Conservation (phyloP, 2,797 vertebrate species). For the Thaleichthys pacificus region DNA sequence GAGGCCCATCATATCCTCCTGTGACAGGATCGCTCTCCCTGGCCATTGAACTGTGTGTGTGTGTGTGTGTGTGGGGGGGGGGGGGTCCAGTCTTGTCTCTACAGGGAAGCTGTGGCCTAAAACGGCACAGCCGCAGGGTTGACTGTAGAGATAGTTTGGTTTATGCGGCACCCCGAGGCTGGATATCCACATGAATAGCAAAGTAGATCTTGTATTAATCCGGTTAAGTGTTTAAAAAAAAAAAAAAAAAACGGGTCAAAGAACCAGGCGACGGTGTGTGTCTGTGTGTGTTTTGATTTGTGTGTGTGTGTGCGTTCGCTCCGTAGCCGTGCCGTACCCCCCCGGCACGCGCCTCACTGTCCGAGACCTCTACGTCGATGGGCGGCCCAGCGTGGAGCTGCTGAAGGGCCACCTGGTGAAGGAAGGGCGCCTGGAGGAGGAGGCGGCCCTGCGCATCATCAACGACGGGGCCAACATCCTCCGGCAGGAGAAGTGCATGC, state of each 20-base stretch:
- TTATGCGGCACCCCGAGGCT: too few relatives aligned
- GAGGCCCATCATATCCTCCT: too few relatives aligned
- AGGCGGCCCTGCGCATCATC: constrained; percentile 91
- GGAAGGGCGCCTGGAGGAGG: constrained; percentile 95
- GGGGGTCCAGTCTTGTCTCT: too few relatives aligned
- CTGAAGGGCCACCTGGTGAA: constrained; percentile 93
- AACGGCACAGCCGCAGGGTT: too few relatives aligned
- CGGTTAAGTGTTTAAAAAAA: too few relatives aligned
- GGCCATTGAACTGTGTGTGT: background rate
- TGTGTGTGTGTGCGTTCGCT: background rate
- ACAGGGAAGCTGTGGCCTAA: too few relatives aligned
- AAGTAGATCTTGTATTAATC: too few relatives aligned
- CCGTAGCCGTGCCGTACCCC: constrained; percentile 90
- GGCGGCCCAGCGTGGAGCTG: constrained; percentile 87
- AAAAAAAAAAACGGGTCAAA: background rate
- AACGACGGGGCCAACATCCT: constrained; percentile 91
- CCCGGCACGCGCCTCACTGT: constrained; percentile 87
- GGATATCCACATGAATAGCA: too few relatives aligned
- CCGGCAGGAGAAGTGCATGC: constrained; percentile 93
- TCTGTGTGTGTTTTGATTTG: background rate
- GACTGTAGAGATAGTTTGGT: too few relatives aligned
- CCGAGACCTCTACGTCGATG: constrained; percentile 92
- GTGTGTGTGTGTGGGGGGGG: too few relatives aligned
- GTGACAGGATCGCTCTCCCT: background rate
- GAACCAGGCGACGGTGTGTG: background rate